Base-by-base conservation (phyloP, 2,888 invertebrate genomes). In the Dryocosmus kuriphilus region DNA sequence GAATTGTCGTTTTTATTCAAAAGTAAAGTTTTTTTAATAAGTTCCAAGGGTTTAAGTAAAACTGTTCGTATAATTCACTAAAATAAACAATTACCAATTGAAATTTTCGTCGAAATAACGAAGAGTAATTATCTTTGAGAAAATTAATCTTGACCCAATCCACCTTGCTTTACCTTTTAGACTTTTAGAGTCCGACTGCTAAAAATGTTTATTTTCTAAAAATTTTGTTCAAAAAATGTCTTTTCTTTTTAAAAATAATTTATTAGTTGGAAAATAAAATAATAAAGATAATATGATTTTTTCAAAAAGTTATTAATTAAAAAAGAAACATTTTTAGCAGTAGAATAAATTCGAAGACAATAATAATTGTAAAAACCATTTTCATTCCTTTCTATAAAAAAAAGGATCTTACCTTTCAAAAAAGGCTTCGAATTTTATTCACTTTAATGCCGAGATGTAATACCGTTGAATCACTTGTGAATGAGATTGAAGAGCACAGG, bases 401-500 rank as follows among this genome's bases (percentile, higher is more conserved):
- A 7, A 51, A n/a, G n/a, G n/a, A 55, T 55, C 9, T n/a, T 19
- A n/a, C n/a, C 22, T 60, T 16, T 8, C 7, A n/a, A 35, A 9
- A 62, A 62, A 62, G 8, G 32, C 32, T n/a, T 22, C 35, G 32
- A n/a, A 32, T 38, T 22, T 63, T 22, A 63, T 63, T 63, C 27
- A 63, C n/a, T 32, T 14, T 22, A 14, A 63, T 63, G 32, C 57
- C 27, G 6, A 60, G 14, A 60, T 27, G n/a, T n/a, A 63, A 35
- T 41, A 41, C 24, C 35, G 38, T 63, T 63, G 24, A 65, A 41
- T n/a, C 65, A 65, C 65, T 38, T 24, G 41, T 65, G 65, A 65
- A 65, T 65, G 65, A 41, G 24, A 65, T 41, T 65, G 24, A 65
- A 65, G 24, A 65, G 65, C 65, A 65, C 65, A 41, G 65, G 65